phyloP scores from a whole-genome alignment of 1,140 invertebrate species.

The Lineus longissimus region DNA sequence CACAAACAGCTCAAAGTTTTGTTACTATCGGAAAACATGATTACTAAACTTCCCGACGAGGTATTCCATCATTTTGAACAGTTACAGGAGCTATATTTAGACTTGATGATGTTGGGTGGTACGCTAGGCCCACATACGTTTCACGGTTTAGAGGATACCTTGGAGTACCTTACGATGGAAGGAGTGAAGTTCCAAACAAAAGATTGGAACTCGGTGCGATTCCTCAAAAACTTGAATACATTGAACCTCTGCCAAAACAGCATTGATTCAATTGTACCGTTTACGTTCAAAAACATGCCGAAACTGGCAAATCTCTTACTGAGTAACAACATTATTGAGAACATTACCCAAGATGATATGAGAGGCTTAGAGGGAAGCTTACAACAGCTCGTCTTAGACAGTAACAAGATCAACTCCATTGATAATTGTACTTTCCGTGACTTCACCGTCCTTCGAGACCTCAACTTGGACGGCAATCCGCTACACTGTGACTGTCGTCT shows the following conservation, averaged over 20 bases:
- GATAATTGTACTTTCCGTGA: constrained; percentile 14
- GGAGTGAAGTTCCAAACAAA: not conserved
- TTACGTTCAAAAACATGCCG: not conserved
- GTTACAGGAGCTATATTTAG: constrained; percentile 12
- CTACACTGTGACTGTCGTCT: constrained; percentile 19
- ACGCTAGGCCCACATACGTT: constrained; percentile 12
- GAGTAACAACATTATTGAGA: not conserved
- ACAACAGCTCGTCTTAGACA: not conserved
- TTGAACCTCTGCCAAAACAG: constrained; percentile 3
- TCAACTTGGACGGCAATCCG: constrained; percentile 13
- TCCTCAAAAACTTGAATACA: not conserved
- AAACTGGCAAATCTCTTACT: not conserved
- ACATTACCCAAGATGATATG: not conserved
- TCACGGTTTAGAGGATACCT: constrained; percentile 10
- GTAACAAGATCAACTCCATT: constrained; percentile 11
- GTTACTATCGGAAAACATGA: constrained; percentile 6
- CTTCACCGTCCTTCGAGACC: constrained; percentile 4
- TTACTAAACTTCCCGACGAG: not conserved
- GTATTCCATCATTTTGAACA: constrained; percentile 11
- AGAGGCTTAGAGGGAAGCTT: constrained; percentile 10
- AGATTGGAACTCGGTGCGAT: not conserved
- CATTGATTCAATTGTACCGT: not conserved
- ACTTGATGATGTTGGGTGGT: not conserved
- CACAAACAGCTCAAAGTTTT: constrained; percentile 3
- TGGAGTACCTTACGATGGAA: constrained; percentile 1